Base-by-base conservation (phyloP, 2,797 vertebrate genomes). In the Dryobates pubescens region DNA sequence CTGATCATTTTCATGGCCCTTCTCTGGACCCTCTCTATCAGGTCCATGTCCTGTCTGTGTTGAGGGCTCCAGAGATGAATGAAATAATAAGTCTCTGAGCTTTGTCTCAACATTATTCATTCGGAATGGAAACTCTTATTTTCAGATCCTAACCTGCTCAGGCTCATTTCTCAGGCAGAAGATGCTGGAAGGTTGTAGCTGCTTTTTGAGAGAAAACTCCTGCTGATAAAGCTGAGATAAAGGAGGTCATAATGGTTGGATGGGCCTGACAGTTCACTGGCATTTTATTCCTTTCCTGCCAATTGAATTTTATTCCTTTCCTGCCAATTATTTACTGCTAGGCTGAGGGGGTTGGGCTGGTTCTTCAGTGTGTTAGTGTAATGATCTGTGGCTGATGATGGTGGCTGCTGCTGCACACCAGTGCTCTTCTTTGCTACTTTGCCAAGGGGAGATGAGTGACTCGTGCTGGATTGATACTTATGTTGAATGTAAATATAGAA, bases 301-400 rank as follows among this genome's bases (percentile, higher is more conserved):
- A 69, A 32, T 19, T 93, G 67, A 76, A 38, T 83, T 86, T 90
- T 76, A 67, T 49, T 65, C 68, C 45, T 69, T 76, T 79, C 69
- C 32, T 91, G 80, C 70, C 89, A 69, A 32, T 95, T 89, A 67
- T 75, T 96, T 93, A 77, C 75, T 81, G 7, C 4, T 32, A 56
- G 36, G 45, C 24, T 67, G 79, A 64, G 64, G 72, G 29, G 26
- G 32, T 78, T 82, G 74, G 49, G 65, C 79, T 83, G 79, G 29
- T 71, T 71, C 75, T 57, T 30, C 62, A 32, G 43, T 63, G 63
- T n/a, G 10, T 72, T 86, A 78, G 59, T 74, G 65, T 83, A 89
- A 73, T 87, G 77, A 76, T 32, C 47, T 84, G 67, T 90, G 4
- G 9, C 51, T 58, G 67, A 16, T 77, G 30, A 30, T 30, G 32